phyloP scores from a whole-genome alignment of 2,888 invertebrate genomes.

The Pseudococcus jackbeardsleyi region DNA sequence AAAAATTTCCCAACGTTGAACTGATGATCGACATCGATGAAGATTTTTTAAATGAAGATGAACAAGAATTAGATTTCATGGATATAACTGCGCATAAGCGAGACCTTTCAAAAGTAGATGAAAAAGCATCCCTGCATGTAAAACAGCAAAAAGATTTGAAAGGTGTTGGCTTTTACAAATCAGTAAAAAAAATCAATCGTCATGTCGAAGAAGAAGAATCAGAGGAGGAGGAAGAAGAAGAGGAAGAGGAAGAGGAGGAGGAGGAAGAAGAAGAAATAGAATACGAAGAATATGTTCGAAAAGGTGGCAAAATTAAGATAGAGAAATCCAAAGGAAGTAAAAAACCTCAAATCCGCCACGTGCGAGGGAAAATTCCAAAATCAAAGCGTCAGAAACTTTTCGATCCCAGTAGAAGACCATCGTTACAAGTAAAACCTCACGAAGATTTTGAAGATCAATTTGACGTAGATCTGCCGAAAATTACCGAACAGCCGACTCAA shows the following conservation, averaged over 20 bases:
- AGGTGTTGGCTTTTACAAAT: background rate
- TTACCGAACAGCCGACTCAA: background rate
- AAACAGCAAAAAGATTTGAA: background rate
- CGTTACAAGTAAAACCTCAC: background rate
- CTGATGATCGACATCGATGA: constrained; percentile 20
- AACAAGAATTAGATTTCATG: background rate
- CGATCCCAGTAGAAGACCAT: background rate
- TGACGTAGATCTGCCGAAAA: background rate
- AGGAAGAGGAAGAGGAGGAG: background rate
- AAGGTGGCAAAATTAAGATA: background rate
- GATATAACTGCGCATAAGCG: background rate
- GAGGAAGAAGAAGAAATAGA: background rate
- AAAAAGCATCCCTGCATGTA: background rate
- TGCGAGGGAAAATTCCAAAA: background rate
- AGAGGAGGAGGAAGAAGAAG: background rate
- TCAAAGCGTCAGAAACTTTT: background rate
- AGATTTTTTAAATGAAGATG: constrained; percentile 19
- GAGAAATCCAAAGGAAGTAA: background rate
- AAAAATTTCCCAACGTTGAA: constrained; percentile 26
- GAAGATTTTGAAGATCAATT: constrained; percentile 32
- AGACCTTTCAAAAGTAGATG: background rate
- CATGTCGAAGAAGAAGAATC: background rate
- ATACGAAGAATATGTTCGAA: background rate
- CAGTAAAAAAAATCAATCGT: background rate
- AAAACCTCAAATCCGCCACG: background rate